Evolutionary conservation across 2,113 vertebrate genomes (phyloP), one percentile per base, ranked within the genome.

Genomic region (Epinephelus lanceolatus): DNA sequence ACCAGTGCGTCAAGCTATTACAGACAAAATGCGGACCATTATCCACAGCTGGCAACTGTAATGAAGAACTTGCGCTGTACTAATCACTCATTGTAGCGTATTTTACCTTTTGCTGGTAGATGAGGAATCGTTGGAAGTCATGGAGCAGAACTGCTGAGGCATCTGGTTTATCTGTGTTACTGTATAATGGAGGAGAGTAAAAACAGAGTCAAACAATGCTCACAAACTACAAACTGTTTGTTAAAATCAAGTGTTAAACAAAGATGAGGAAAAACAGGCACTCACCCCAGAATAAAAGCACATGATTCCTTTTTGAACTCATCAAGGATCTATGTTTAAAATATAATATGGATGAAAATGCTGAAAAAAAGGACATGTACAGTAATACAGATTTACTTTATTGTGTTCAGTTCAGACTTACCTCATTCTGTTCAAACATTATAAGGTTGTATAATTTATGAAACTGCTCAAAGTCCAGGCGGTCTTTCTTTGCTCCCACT

Each of bases 401-500:
- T 12, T 57, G 13, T 42, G n/a, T 66, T 23, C 1, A 3, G 59
- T 19, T 47, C 12, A 52, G 17, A 90, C 93, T 90, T 93, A 99
- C 98, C 84, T 86, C 95, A 78, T 96, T 98, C 84, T 99, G 98
- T 45, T 99, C 98, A 93, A 98, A 99, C 97, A 99, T 98, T 14
- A 99, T 93, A 59, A 96, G 96, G 89, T 99, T 99, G 92, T 99
- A 99, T 92, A 99, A 96, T 90, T 97, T 95, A 88, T 99, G 98
- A 91, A 99, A 97, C 88, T 99, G 97, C 88, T 97, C 98, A 87
- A 98, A 99, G 89, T 96, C 97, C 88, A 99, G 95, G 5, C 97
- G 95, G 27, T 99, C 98, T 87, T 97, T 98, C 74, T 96, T 96
- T 7, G 95, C 95, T 3, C 97, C 96, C 59, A 97, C 94, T 92